Conservation (phyloP, 2,797 vertebrate species). For the Galaxias olidus region DNA sequence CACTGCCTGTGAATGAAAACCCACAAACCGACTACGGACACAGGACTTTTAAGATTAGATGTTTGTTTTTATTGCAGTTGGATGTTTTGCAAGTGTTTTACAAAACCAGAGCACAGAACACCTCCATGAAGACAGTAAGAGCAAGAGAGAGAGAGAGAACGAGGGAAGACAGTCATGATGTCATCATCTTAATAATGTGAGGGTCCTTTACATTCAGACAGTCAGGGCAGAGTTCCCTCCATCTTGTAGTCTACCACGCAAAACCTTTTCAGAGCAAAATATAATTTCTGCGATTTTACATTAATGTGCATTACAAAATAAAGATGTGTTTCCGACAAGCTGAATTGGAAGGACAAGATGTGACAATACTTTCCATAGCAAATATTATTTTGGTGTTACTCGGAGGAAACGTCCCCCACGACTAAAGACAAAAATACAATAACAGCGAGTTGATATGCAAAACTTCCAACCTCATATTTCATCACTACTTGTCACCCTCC, state of each 20-base stretch:
- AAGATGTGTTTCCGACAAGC: conserved; percentile 32
- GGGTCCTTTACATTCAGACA: conserved; percentile 4
- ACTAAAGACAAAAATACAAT: conserved; percentile 18
- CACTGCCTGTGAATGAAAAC: too few relatives aligned
- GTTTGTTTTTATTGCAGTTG: conserved; percentile 48
- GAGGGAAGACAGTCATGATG: not conserved
- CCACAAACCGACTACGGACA: not conserved
- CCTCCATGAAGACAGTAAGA: conserved; percentile 20
- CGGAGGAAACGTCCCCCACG: conserved; percentile 62
- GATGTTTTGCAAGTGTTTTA: conserved; percentile 71
- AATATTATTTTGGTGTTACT: conserved; percentile 35
- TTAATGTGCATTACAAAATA: not conserved
- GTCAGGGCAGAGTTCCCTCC: not conserved
- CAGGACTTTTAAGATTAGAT: not conserved
- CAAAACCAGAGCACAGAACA: conserved; percentile 68
- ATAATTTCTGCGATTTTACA: too few relatives aligned
- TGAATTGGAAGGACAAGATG: conserved; percentile 29
- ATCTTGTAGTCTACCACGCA: not conserved
- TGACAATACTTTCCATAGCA: not conserved
- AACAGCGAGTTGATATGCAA: too few relatives aligned
- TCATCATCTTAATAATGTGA: not conserved
- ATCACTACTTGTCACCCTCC: too few relatives aligned
- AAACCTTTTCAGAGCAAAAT: too few relatives aligned
- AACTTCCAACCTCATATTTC: too few relatives aligned
- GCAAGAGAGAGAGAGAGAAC: not conserved